Conservation (phyloP, 1,140 invertebrate genomes). For the Brachionus koreanus region DNA sequence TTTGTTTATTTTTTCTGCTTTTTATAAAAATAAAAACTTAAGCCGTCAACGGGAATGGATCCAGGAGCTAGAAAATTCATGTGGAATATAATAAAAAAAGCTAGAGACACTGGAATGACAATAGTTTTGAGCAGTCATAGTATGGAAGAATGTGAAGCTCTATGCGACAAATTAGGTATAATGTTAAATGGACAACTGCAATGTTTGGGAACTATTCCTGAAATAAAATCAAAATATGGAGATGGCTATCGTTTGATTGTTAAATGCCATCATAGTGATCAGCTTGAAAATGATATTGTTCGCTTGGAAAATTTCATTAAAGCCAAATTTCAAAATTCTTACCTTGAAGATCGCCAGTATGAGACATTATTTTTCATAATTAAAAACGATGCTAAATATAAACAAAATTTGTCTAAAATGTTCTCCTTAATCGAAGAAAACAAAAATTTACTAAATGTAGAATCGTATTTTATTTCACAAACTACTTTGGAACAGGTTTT, state of each 20-base stretch:
- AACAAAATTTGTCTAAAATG: conserved; percentile 32
- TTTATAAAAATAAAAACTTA: not conserved
- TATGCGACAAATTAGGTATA: conserved; percentile 47
- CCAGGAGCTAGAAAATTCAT: conserved; percentile 34
- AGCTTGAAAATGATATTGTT: not conserved
- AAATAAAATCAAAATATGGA: conserved; percentile 58
- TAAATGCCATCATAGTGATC: conserved; percentile 38
- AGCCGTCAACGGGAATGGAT: conserved; percentile 31
- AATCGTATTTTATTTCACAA: conserved; percentile 37
- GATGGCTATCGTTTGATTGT: conserved; percentile 53
- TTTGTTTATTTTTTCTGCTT: not conserved
- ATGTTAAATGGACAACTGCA: conserved; percentile 50
- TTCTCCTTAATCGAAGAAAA: conserved; percentile 33
- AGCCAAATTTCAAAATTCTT: not conserved
- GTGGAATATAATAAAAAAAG: conserved; percentile 41
- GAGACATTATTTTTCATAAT: conserved; percentile 34
- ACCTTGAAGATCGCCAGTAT: conserved; percentile 22
- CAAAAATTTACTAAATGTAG: conserved; percentile 20
- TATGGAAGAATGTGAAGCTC: conserved; percentile 44
- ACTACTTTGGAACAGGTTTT: conserved; percentile 45
- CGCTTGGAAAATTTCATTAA: conserved; percentile 4
- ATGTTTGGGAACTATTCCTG: conserved; percentile 60
- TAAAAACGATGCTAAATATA: not conserved
- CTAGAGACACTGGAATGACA: conserved; percentile 30
- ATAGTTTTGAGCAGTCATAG: conserved; percentile 42